These are phyloP conservation scores for Andricus grossulariae DNA, from an alignment of 1,140 invertebrate species.

Conservation along the genomic window DNA sequence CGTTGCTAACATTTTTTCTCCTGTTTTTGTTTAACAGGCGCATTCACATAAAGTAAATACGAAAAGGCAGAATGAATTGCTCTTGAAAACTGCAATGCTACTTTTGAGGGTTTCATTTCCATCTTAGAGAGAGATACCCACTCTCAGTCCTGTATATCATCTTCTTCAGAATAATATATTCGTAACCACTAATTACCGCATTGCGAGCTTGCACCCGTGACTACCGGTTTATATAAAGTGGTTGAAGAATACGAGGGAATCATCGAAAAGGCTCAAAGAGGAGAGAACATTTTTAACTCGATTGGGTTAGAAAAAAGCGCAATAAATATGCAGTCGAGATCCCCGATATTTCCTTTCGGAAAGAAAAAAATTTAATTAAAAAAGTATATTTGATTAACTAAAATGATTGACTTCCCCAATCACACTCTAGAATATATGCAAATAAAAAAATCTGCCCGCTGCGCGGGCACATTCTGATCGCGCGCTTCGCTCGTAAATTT, in stretches of 20 bases:
- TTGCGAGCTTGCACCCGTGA: conserved; percentile 30
- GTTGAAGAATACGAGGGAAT: neutral
- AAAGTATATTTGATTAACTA: too few relatives aligned
- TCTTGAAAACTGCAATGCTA: conserved; percentile 40
- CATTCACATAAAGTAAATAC: conserved; percentile 3
- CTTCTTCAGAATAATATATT: conserved; percentile 61
- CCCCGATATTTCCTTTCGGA: too few relatives aligned
- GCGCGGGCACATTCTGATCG: too few relatives aligned
- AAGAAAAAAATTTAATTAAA: too few relatives aligned
- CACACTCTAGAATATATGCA: too few relatives aligned
- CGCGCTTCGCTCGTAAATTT: too few relatives aligned
- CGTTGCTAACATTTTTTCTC: conserved; percentile 26
- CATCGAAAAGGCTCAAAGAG: conserved; percentile 12
- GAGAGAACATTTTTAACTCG: neutral
- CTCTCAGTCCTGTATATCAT: conserved; percentile 46
- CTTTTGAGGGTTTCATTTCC: neutral
- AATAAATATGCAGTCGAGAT: too few relatives aligned
- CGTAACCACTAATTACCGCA: conserved; percentile 61
- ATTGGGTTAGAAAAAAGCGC: too few relatives aligned
- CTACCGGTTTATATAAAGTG: conserved; percentile 3
- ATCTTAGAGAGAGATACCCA: conserved; percentile 36
- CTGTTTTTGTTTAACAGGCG: conserved; percentile 1
- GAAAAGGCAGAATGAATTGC: conserved; percentile 31
- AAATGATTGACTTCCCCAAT: too few relatives aligned
- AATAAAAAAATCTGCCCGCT: too few relatives aligned